Percentiles rank a stretch among this genome's conserved stretches.
Evolutionary conservation across 1,140 invertebrate species (phyloP).

Genomic region (Bombyx mori): ASM3026992v2 NC_085129.1:18110501-18111000

Average conservation of each 20-base stretch:
- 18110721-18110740: conserved; percentile 1
- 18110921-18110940: no score
- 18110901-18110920: no score
- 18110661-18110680: conserved; percentile 32
- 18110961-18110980: no score
- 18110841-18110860: no score
- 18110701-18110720: conserved; percentile 3
- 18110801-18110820: conserved; percentile 1
- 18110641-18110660: conserved; percentile 50
- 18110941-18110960: no score
- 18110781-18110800: conserved; percentile 3
- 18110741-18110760: no score
- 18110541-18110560: conserved; percentile 47
- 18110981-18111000: no score
- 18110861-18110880: no score
- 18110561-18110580: conserved; percentile 43
- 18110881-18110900: no score
- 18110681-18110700: neutral
- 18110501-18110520: conserved; percentile 40
- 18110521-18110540: conserved; percentile 52
- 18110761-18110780: neutral
- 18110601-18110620: conserved; percentile 29
- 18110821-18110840: neutral
- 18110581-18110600: conserved; percentile 41
- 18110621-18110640: conserved; percentile 48